Evolutionary conservation across 2,888 invertebrate genomes (phyloP).

Genomic region (Antheraea assamensis): DNA sequence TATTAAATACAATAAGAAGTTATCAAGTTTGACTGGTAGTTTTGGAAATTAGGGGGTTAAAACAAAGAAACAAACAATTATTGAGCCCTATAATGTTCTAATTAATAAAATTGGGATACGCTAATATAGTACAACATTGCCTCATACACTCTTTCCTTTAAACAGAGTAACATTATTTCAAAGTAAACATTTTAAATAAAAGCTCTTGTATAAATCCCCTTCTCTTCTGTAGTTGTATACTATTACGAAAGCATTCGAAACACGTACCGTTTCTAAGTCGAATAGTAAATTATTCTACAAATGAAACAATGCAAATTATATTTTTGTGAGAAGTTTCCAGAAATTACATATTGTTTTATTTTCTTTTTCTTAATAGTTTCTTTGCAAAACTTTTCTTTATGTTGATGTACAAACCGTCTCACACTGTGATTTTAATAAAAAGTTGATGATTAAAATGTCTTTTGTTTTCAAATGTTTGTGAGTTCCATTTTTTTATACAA

Average conservation of each 20-base stretch:
- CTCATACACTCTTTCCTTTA: neutral
- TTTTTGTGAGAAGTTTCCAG: neutral
- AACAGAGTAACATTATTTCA: neutral
- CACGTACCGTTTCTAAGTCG: neutral
- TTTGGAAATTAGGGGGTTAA: no score
- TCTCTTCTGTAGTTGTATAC: neutral
- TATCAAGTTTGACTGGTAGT: no score
- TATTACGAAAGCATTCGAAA: neutral
- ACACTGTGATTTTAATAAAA: no score
- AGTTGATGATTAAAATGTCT: no score
- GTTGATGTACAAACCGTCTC: no score
- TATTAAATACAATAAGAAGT: no score
- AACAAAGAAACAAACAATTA: no score
- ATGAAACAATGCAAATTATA: neutral
- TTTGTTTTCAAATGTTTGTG: no score
- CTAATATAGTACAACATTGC: no score
- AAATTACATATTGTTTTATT: neutral
- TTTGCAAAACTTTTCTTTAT: neutral
- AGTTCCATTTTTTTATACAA: no score
- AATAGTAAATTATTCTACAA: neutral
- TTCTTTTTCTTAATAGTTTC: neutral
- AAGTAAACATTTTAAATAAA: conserved; percentile 8
- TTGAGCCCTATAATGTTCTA: no score
- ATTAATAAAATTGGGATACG: no score
- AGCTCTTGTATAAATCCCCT: neutral